Percentiles rank a stretch among this genome's conserved stretches.
Evolutionary conservation across 2,797 vertebrate genomes (phyloP).

Genomic region (Alosa sapidissima): DNA sequence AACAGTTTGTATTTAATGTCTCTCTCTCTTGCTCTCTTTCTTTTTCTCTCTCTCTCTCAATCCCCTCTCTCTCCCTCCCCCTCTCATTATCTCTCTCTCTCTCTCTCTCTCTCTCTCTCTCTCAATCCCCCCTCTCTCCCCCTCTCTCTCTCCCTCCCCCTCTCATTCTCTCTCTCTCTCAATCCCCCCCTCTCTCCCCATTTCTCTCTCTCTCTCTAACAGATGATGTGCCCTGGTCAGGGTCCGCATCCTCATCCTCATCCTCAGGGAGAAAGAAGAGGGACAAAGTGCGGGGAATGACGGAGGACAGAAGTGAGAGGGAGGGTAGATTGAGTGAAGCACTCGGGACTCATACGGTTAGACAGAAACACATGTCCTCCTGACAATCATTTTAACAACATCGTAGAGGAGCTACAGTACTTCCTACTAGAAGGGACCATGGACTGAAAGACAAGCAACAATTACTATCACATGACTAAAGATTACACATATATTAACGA

Average conservation of each 20-base stretch:
- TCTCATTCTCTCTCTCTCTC: not conserved
- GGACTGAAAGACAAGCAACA: not conserved
- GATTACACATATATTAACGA: not conserved
- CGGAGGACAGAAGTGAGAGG: not conserved
- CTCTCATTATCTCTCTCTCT: too few relatives aligned
- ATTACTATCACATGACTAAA: not conserved
- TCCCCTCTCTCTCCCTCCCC: not conserved
- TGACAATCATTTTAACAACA: conserved; percentile 44
- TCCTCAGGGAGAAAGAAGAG: conserved; percentile 41
- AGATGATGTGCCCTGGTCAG: conserved; percentile 58
- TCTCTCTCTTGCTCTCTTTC: not conserved
- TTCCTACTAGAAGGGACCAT: not conserved
- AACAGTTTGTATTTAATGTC: too few relatives aligned
- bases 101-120: too few relatives aligned
- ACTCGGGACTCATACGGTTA: conserved; percentile 49
- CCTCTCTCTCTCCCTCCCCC: too few relatives aligned
- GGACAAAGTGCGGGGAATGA: conserved; percentile 41
- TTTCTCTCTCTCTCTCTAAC: not conserved
- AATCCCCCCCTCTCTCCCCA: not conserved
- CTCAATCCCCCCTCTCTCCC: too few relatives aligned
- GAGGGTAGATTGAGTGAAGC: conserved; percentile 27
- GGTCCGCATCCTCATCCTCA: conserved; percentile 28
- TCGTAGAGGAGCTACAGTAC: not conserved
- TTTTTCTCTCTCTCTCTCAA: not conserved
- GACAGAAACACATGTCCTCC: conserved; percentile 62